A percentile compares a stretch with the other conserved stretches of the same genome.
Evolutionary conservation across 2,113 vertebrate genomes (phyloP).

Genomic region (Daphoenositta chrysoptera): DNA sequence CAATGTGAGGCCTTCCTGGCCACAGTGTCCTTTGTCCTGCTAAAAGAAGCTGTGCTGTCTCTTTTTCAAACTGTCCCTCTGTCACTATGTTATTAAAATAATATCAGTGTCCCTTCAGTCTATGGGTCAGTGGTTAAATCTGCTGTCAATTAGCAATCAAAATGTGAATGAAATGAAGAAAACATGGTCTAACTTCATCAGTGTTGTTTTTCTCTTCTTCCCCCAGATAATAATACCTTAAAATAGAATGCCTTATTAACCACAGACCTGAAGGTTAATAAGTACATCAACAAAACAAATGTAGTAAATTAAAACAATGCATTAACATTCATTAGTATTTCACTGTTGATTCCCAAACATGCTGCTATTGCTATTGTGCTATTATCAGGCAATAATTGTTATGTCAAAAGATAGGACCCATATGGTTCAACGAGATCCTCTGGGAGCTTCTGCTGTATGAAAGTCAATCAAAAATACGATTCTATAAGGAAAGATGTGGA

Average conservation of each 20-base stretch:
- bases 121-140: background rate
- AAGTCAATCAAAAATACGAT: slow-evolving; percentile 47
- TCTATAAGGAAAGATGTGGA: background rate
- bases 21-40: background rate
- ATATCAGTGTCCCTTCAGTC: background rate
- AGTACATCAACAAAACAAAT: slow-evolving; percentile 52
- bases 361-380: slow-evolving; percentile 39
- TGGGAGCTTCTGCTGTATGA: slow-evolving; percentile 31
- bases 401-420: slow-evolving; percentile 62
- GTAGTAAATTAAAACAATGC: slow-evolving; percentile 55
- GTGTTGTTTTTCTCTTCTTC: background rate
- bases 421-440: slow-evolving; percentile 30
- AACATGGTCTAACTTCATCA: slow-evolving; percentile 7
- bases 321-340: slow-evolving; percentile 64
- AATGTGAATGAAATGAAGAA: slow-evolving; percentile 1
- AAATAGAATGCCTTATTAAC: slow-evolving; percentile 59
- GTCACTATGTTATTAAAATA: background rate
- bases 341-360: slow-evolving; percentile 50
- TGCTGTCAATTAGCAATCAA: slow-evolving; percentile 29
- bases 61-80: background rate
- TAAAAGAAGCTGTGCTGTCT: background rate
- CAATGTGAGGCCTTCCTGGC: background rate
- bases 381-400: slow-evolving; percentile 53
- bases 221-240: slow-evolving; percentile 18
- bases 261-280: slow-evolving; percentile 54